These are phyloP conservation scores for Anaspis maculata DNA, from an alignment of 2,888 invertebrate species.

Conservation along the genomic window DNA sequence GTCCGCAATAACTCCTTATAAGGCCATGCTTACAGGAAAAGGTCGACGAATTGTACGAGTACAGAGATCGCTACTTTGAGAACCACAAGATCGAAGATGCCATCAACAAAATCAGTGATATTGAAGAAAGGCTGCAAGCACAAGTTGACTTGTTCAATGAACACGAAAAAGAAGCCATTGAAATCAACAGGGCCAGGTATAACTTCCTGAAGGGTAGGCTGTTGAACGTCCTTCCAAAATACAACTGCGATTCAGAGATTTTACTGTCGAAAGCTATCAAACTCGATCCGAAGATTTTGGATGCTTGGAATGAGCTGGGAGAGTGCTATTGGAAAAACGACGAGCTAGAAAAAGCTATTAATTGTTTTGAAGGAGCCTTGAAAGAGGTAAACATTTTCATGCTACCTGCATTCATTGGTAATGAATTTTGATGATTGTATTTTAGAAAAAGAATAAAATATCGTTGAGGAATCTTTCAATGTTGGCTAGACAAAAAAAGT, in stretches of 20 bases:
- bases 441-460: slow-evolving; percentile 59
- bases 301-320: slow-evolving; percentile 85
- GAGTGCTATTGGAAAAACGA: slow-evolving; percentile 84
- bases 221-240: slow-evolving; percentile 61
- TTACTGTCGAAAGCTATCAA: slow-evolving; percentile 76
- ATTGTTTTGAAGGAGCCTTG: slow-evolving; percentile 73
- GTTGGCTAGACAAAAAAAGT: slow-evolving; percentile 60
- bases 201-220: slow-evolving; percentile 66
- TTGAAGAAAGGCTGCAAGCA: slow-evolving; percentile 54
- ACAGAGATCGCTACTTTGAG: slow-evolving; percentile 73
- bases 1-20: slow-evolving; percentile 10
- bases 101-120: slow-evolving; percentile 53
- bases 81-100: slow-evolving; percentile 62
- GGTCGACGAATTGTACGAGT: slow-evolving; percentile 57
- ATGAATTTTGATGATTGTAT: too few species aligned
- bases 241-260: slow-evolving; percentile 63
- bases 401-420: background rate
- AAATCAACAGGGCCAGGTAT: slow-evolving; percentile 38
- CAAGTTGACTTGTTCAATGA: slow-evolving; percentile 55
- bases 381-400: too few species aligned
- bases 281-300: slow-evolving; percentile 67
- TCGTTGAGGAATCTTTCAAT: slow-evolving; percentile 76
- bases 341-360: slow-evolving; percentile 69
- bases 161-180: slow-evolving; percentile 50
- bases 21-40: slow-evolving; percentile 48